phyloP scores from a whole-genome alignment of 2,797 vertebrate species.

The Scolopax bukidnonensis region DNA sequence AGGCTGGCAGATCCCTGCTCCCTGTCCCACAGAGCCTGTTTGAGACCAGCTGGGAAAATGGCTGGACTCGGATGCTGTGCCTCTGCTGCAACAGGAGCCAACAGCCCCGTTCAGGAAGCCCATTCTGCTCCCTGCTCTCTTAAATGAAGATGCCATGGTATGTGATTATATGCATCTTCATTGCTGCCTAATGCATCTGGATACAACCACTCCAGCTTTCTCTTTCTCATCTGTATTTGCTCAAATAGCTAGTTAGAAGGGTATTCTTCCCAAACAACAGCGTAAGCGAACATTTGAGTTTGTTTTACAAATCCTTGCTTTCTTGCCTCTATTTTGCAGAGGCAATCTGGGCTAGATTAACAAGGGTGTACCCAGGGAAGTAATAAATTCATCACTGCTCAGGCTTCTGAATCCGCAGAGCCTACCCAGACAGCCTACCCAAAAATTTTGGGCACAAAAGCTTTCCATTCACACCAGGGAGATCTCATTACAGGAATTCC shows the following conservation, averaged over 20 bases:
- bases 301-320: neutral
- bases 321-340: neutral
- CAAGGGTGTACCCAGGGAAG: neutral
- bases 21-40: neutral
- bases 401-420: neutral
- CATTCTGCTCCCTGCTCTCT: neutral
- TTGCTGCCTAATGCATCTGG: rapidly evolving
- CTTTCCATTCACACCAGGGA: neutral
- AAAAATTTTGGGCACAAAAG: neutral
- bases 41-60: neutral
- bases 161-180: rapidly evolving
- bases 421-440: neutral
- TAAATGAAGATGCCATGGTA: rapidly evolving
- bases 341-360: neutral
- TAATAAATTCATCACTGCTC: neutral
- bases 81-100: neutral
- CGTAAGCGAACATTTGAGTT: neutral
- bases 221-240: neutral
- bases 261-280: neutral
- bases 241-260: neutral
- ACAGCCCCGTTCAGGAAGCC: neutral
- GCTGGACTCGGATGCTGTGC: neutral
- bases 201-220: neutral
- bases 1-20: neutral
- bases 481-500: neutral